Evolutionary conservation across 2,113 vertebrate genomes (phyloP), one percentile per base, ranked within the genome.

Genomic region (Pelusios castaneus): DNA sequence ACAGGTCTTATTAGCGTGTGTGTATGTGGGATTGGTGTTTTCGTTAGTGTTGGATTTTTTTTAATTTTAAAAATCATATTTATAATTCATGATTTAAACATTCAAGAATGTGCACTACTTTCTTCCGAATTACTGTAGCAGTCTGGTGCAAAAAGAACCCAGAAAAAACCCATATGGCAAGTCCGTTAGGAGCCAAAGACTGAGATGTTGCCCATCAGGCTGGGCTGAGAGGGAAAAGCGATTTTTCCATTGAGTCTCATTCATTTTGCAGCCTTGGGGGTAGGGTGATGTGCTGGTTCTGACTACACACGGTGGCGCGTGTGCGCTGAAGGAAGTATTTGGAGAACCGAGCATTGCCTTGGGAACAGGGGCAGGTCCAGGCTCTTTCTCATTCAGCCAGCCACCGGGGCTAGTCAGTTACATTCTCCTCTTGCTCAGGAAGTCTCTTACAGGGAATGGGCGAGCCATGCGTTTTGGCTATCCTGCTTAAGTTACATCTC

Each of bases 131-230:
- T 77, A 73, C 94, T 92, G 95, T 90, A 93, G 63, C 47, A 12
- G 25, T 10, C 29, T 54, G 84, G 94, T 80, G 94, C 90, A 89
- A 76, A 90, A 91, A 90, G 85, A 41, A 47, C 58, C 55, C 29
- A 60, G 3, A 12, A 7, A 10, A 5, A 3, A 51, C 83, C 85
- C 91, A 13, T 25, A 38, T 55, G 84, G 49, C 14, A 24, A 94
- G n/a, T 58, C 93, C 27, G 54, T 56, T 89, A 51, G 7, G 94
- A 96, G 94, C 96, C 97, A 97, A 97, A 97, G 97, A 95, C 14
- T 3, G 88, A 90, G 95, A 82, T 58, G 92, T 94, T 77, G 73
- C 67, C 67, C 79, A 77, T 38, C 0, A 27, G 73, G 87, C 45
- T 0, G 60, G 82, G 93, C 85, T 38, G 82, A 10, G 10, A 29